Evolutionary conservation across 2,113 vertebrate genomes (phyloP).

Genomic region (Trochalopteron elliotii): DNA sequence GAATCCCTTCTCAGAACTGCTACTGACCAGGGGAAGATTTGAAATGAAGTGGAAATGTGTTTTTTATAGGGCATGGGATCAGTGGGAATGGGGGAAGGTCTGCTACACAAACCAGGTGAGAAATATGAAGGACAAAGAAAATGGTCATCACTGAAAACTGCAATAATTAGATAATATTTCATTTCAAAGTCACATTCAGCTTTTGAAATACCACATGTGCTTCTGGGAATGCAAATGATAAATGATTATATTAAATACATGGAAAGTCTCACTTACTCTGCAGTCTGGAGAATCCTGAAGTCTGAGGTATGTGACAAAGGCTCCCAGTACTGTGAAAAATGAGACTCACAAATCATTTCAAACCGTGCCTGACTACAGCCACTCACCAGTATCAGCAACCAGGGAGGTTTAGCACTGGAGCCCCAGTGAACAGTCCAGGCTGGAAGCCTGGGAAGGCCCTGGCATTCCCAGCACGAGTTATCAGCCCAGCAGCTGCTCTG

Average conservation of each 20-base stretch:
- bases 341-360: neutral
- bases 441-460: neutral
- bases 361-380: neutral
- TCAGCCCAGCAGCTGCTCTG: neutral
- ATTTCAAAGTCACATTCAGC: neutral
- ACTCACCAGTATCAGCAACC: neutral
- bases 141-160: neutral
- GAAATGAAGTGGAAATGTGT: neutral
- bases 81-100: neutral
- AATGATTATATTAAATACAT: neutral
- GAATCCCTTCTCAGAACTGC: neutral
- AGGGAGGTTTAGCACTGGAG: neutral
- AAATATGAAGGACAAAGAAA: neutral
- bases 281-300: neutral
- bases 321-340: neutral
- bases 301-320: neutral
- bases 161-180: neutral
- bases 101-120: neutral
- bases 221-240: neutral
- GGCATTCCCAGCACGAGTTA: neutral
- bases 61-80: neutral
- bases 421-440: accelerated
- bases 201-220: neutral
- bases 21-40: neutral
- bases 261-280: neutral